Percentiles rank a stretch among this genome's conserved stretches.
Conservation (phyloP, 2,888 invertebrate genomes). For the Scelioninae gen. 1 region DNA sequence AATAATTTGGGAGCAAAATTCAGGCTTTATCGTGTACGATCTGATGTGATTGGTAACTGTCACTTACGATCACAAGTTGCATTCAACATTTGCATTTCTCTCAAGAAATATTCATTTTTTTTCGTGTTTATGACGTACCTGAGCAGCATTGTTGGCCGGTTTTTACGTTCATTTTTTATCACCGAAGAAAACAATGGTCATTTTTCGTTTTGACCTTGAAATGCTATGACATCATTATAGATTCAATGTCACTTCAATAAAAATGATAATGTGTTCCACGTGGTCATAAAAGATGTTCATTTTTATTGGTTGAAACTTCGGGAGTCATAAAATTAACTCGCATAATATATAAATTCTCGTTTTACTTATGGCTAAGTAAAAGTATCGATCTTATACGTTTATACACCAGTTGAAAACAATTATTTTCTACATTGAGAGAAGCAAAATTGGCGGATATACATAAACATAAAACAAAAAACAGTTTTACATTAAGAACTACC, state of each 20-base stretch:
- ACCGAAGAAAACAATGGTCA: too few species aligned
- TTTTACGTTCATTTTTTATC: constrained; percentile 9
- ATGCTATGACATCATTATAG: too few species aligned
- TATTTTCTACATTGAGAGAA: not conserved
- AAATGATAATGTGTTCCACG: constrained; percentile 10
- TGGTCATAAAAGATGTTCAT: constrained; percentile 10
- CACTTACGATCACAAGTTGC: constrained; percentile 11
- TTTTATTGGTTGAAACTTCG: constrained; percentile 19
- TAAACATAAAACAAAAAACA: constrained; percentile 6
- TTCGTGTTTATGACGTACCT: too few species aligned
- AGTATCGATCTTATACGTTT: constrained; percentile 7
- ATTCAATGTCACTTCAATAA: not conserved
- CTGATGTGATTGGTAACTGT: constrained; percentile 18
- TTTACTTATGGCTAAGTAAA: constrained; percentile 18
- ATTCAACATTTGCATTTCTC: constrained; percentile 14
- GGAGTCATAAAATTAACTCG: constrained; percentile 28
- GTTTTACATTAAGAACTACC: not conserved
- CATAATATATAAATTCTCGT: constrained; percentile 13
- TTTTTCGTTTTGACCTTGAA: too few species aligned
- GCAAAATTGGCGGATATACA: constrained; percentile 7
- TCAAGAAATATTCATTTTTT: constrained; percentile 1
- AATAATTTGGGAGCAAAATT: constrained; percentile 27
- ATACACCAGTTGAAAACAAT: not conserved
- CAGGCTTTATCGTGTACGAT: constrained; percentile 1
- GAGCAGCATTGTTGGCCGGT: too few species aligned